Evolutionary conservation across 1,140 invertebrate genomes (phyloP), one percentile per base, ranked within the genome.

Genomic region (Manduca sexta): DNA sequence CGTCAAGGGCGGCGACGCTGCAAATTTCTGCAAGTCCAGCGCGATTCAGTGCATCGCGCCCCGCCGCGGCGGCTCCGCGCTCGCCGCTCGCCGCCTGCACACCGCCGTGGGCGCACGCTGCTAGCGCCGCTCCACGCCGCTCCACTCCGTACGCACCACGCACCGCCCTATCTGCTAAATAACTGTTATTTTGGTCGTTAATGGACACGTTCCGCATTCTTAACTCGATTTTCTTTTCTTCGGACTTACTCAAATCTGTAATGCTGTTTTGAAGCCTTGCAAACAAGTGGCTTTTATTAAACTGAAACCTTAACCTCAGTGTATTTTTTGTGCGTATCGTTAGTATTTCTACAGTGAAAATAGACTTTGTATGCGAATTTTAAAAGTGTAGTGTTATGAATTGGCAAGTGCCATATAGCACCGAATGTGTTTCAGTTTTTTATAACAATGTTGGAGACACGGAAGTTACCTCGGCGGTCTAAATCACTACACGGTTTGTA

Each of bases 1-100:
- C 74, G 81, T 84, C 81, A 84, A 84, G 81, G 81, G 81, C 81
- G 81, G 81, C 81, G 77, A 80, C 81, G 79, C 81, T 84, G 81
- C 81, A 84, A 84, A 84, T 76, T 84, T 84, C 75, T 84, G 81
- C 81, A 84, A 84, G 79, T 76, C 77, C 74, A 68, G 60, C 60
- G 69, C 69, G 68, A 74, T 63, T 81, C 79, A 84, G 81, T 84
- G 79, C 81, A 84, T 78, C 79, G 76, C 71, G 81, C 74, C 78
- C 77, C 79, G 80, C 77, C 84, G 79, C 82, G 77, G 74, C 80
- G 78, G 74, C 67, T 64, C 74, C 78, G 76, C 77, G 76, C 70
- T 64, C 66, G 61, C 64, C 65, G 61, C 59, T 65, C 52, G 66
- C 77, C 53, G 56, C 69, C 52, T 58, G 60, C 52, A 54, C 53